Evolutionary conservation across 2,797 vertebrate species (phyloP).

Genomic region (Acrocephalus scirpaceus): DNA sequence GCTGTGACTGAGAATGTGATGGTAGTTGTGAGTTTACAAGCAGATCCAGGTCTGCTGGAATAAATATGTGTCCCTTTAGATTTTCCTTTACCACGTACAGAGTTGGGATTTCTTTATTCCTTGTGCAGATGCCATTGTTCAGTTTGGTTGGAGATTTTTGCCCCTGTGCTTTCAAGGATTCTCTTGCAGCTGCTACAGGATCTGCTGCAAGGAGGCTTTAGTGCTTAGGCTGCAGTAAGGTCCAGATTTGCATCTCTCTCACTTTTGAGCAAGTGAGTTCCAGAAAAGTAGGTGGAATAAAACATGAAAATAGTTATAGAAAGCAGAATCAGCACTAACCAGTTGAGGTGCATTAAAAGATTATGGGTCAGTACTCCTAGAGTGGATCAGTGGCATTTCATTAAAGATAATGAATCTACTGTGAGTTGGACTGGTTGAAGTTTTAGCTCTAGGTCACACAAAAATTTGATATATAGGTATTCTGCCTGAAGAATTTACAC

Average conservation of each 20-base stretch:
- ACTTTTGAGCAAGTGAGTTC: not conserved
- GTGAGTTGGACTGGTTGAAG: not conserved
- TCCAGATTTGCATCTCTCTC: not conserved
- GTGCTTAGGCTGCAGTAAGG: not conserved
- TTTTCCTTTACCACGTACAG: not conserved
- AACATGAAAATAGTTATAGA: not conserved
- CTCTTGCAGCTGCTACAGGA: not conserved
- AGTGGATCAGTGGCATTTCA: slow-evolving; percentile 6
- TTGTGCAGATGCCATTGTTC: not conserved
- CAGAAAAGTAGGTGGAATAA: slow-evolving; percentile 14
- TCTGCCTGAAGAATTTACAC: slow-evolving; percentile 21
- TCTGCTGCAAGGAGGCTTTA: not conserved
- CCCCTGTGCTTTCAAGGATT: not conserved
- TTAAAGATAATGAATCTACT: slow-evolving; percentile 4
- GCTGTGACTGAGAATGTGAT: not conserved
- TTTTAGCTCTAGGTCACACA: not conserved
- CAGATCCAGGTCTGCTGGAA: not conserved
- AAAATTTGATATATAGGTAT: not conserved
- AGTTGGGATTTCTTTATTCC: not conserved
- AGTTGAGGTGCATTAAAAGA: slow-evolving; percentile 17
- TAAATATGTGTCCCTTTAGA: not conserved
- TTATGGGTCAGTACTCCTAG: not conserved
- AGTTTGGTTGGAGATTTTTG: not conserved
- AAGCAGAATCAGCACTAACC: slow-evolving; percentile 46
- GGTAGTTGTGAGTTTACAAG: not conserved